Conservation (phyloP, 2,113 vertebrate genomes). For the Porphyrio hochstetteri region DNA sequence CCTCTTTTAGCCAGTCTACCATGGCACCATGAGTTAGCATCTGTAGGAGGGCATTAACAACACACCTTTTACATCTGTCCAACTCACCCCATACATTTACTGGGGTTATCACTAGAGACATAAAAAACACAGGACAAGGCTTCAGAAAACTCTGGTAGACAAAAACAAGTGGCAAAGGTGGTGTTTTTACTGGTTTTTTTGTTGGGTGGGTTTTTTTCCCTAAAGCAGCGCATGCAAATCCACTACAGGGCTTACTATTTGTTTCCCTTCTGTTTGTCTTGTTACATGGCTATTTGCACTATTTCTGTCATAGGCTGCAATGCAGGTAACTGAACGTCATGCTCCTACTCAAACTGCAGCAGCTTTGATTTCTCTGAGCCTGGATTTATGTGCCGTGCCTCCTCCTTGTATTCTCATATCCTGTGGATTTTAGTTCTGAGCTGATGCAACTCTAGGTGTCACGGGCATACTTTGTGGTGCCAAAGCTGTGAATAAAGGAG, state of each 20-base stretch:
- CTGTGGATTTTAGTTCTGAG: neutral
- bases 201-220: neutral
- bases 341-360: neutral
- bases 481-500: neutral
- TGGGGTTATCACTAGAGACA: neutral
- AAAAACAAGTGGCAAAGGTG: neutral
- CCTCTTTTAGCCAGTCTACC: neutral
- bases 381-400: neutral
- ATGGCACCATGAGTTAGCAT: rapidly evolving
- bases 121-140: neutral
- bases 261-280: neutral
- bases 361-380: neutral
- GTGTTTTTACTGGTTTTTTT: too few relatives aligned
- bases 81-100: neutral
- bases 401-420: neutral
- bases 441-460: neutral
- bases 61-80: neutral
- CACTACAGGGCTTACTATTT: neutral
- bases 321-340: neutral
- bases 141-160: neutral
- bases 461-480: neutral
- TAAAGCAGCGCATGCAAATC: neutral
- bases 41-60: too few relatives aligned
- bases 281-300: neutral
- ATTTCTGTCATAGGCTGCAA: neutral